Evolutionary conservation across 2,797 vertebrate genomes (phyloP).

Genomic region (Neosalanx taihuensis): DNA sequence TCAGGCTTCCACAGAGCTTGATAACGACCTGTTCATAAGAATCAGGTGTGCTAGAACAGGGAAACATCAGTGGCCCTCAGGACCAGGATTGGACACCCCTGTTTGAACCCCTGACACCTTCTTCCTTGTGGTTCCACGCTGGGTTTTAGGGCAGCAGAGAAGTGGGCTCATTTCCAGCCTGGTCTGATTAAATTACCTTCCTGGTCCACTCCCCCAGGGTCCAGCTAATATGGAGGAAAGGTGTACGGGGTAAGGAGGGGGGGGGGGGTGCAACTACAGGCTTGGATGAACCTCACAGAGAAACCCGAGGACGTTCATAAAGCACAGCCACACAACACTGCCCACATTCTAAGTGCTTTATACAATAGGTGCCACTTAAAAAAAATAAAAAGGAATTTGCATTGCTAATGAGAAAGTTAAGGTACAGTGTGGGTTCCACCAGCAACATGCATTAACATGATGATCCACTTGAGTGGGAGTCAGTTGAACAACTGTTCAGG

Average conservation of each 20-base stretch:
- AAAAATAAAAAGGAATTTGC: background rate
- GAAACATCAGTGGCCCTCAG: too few species aligned
- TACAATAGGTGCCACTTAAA: background rate
- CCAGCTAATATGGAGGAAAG: background rate
- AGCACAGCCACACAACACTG: background rate
- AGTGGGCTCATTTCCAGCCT: slow-evolving; percentile 21
- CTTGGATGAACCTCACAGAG: background rate
- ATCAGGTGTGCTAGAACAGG: too few species aligned
- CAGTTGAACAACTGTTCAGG: background rate
- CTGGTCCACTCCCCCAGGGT: slow-evolving; percentile 9
- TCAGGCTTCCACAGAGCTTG: too few species aligned
- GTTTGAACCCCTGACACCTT: slow-evolving; percentile 30
- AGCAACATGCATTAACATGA: background rate
- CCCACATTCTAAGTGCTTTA: background rate
- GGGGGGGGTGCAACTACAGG: background rate
- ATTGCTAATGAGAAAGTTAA: background rate
- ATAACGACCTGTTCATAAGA: too few species aligned
- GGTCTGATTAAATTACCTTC: slow-evolving; percentile 37
- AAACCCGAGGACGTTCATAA: background rate
- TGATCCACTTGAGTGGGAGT: slow-evolving; percentile 29
- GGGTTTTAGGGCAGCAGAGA: background rate
- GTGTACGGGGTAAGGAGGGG: too few species aligned
- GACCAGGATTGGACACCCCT: too few species aligned
- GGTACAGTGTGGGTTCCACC: background rate
- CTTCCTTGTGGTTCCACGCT: slow-evolving; percentile 3